Percentiles rank a stretch among this genome's conserved stretches.
Conservation (phyloP, 2,888 invertebrate species). For the Noctuana brunneofusca region DNA sequence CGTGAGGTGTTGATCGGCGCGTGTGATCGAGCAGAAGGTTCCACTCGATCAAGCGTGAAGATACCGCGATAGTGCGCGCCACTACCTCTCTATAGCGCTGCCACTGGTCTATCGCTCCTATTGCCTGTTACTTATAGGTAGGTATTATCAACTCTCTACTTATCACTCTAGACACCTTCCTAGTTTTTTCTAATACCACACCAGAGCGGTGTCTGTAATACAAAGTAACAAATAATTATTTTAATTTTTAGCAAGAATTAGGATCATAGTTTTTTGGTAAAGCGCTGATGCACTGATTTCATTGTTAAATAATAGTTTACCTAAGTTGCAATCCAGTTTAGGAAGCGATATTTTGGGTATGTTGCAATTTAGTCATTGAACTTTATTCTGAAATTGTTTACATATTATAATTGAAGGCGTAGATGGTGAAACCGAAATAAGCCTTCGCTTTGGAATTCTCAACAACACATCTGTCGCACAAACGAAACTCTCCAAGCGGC, state of each 20-base stretch:
- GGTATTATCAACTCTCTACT: too few species aligned
- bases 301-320: neutral
- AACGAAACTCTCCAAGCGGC: conserved; percentile 67
- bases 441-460: conserved; percentile 18
- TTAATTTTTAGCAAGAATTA: too few species aligned
- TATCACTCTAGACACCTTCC: neutral
- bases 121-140: too few species aligned
- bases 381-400: neutral
- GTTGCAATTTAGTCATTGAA: neutral
- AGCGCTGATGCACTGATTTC: too few species aligned
- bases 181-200: neutral
- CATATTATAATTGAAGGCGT: conserved; percentile 10
- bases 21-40: conserved; percentile 73
- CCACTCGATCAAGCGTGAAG: conserved; percentile 73
- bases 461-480: conserved; percentile 70
- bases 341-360: neutral
- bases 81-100: conserved; percentile 63
- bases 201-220: neutral
- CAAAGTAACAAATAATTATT: too few species aligned
- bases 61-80: conserved; percentile 78
- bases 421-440: conserved; percentile 10
- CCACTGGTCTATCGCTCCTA: conserved; percentile 29
- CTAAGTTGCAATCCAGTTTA: too few species aligned
- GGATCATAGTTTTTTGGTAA: too few species aligned
- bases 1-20: conserved; percentile 48